A percentile compares a stretch with the other conserved stretches of the same genome.
Conservation (phyloP, 2,113 vertebrate genomes). For the Eurystomus gularis region DNA sequence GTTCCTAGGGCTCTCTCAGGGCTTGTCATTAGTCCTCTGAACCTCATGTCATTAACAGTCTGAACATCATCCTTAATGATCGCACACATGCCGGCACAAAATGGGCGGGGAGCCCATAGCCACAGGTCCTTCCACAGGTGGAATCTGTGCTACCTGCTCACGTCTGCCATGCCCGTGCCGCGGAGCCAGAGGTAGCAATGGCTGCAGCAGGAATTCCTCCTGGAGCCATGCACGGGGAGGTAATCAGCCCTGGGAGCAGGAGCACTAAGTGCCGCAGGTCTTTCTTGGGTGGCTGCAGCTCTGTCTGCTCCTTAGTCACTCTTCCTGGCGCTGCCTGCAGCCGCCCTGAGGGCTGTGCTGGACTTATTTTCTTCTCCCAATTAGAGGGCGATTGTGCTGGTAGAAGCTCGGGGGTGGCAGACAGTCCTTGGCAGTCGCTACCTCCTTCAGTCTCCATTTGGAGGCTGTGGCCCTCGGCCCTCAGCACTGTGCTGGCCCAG, state of each 20-base stretch:
- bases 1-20: not conserved
- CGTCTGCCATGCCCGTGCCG: not conserved
- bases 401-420: not conserved
- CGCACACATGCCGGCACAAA: not conserved
- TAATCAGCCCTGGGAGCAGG: not conserved
- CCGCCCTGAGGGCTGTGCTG: rapidly evolving
- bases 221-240: not conserved
- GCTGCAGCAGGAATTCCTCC: not conserved
- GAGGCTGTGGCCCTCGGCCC: not conserved
- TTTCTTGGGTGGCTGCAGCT: not conserved
- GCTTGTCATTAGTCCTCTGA: not conserved
- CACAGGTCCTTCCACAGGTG: rapidly evolving
- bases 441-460: not conserved
- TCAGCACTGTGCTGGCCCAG: not conserved
- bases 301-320: not conserved
- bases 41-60: not conserved
- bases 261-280: not conserved
- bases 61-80: not conserved
- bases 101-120: not conserved
- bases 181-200: not conserved
- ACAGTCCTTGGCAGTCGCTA: rapidly evolving
- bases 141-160: not conserved
- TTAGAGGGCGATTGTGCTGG: not conserved
- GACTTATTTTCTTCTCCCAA: not conserved
- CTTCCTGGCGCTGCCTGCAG: not conserved